These are phyloP conservation scores for Sebastolobus altivelis DNA, from an alignment of 2,797 vertebrate species.

Conservation along the genomic window DNA sequence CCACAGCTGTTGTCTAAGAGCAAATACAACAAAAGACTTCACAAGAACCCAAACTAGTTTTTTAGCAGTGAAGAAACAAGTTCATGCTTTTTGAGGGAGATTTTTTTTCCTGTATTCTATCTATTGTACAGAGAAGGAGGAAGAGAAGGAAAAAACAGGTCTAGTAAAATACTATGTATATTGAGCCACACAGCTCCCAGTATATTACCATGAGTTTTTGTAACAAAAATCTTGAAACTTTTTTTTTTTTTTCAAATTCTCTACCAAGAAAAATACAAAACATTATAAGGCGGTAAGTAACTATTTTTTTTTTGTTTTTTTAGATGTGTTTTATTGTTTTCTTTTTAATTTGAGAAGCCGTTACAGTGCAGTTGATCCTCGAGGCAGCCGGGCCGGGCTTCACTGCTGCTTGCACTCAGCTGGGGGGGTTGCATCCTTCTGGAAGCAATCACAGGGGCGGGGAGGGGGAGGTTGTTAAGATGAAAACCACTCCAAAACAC, in stretches of 20 bases:
- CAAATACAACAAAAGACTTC: constrained; percentile 92
- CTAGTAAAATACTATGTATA: constrained; percentile 94
- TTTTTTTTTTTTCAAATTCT: constrained; percentile 87
- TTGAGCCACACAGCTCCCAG: constrained; percentile 88
- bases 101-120: constrained; percentile 77
- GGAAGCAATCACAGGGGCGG: constrained; percentile 75
- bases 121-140: constrained; percentile 88
- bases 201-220: constrained; percentile 84
- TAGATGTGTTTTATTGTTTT: constrained; percentile 78
- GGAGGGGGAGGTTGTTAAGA: not conserved
- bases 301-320: constrained; percentile 87
- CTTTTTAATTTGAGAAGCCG: constrained; percentile 89
- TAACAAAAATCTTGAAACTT: constrained; percentile 91
- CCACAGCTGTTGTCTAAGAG: constrained; percentile 93
- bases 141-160: constrained; percentile 77
- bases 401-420: constrained; percentile 99
- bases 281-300: constrained; percentile 99
- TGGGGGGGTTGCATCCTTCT: constrained; percentile 97
- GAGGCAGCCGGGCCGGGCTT: constrained; percentile 90
- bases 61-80: constrained; percentile 90
- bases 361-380: constrained; percentile 98
- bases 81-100: constrained; percentile 88
- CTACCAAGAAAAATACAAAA: constrained; percentile 99
- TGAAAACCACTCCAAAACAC: not conserved
- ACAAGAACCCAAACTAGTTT: constrained; percentile 95